Conservation (phyloP, 2,113 vertebrate genomes). For the Pteruthius melanotis region DNA sequence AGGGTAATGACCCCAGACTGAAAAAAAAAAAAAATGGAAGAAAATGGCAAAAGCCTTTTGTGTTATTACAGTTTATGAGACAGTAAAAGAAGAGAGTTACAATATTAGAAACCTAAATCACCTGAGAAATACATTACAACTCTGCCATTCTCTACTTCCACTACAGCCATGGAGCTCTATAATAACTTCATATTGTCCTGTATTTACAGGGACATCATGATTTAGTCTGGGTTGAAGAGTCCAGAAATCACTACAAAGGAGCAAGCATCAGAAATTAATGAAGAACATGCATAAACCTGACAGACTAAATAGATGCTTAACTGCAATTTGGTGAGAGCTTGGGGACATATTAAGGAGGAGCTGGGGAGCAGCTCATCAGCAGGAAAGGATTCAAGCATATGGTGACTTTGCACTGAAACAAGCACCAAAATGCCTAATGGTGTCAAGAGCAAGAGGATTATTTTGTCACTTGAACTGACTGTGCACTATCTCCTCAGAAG, state of each 20-base stretch:
- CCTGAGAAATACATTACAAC: background rate
- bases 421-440: background rate
- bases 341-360: background rate
- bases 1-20: background rate
- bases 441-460: background rate
- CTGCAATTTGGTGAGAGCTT: background rate
- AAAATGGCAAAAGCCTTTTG: background rate
- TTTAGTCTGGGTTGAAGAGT: background rate
- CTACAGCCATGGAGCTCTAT: background rate
- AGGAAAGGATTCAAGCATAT: background rate
- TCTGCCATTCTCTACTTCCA: background rate
- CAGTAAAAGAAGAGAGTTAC: background rate
- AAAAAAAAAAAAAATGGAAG: background rate
- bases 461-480: background rate
- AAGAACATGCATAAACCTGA: background rate
- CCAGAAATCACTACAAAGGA: constrained; percentile 7
- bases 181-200: background rate
- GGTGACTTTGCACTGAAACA: background rate
- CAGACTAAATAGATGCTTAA: constrained; percentile 31
- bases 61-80: background rate
- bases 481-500: background rate
- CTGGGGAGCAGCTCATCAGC: background rate
- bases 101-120: background rate
- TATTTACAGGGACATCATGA: background rate
- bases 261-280: constrained; percentile 10